These are phyloP conservation scores for Actinernus sp. DNA, from an alignment of 92 coral and sea anemone species.

Conservation along the genomic window DNA sequence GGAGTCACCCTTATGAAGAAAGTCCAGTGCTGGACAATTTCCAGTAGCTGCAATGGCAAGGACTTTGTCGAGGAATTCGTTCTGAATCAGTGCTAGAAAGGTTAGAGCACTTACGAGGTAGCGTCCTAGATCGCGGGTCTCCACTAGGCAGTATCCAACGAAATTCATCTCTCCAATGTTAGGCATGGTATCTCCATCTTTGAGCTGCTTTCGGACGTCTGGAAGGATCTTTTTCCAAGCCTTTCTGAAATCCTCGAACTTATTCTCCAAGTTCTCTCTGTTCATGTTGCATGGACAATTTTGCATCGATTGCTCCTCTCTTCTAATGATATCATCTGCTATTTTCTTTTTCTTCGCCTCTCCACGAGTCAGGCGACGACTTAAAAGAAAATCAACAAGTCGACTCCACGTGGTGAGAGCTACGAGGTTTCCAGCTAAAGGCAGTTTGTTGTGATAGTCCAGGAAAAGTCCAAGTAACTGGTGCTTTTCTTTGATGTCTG, in stretches of 20 bases:
- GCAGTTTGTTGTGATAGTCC: slow-evolving; percentile 61
- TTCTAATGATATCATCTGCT: slow-evolving; percentile 71
- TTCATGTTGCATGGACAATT: slow-evolving; percentile 8
- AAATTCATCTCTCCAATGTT: slow-evolving; percentile 68
- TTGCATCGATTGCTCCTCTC: slow-evolving; percentile 19
- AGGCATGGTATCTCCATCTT: too few species aligned
- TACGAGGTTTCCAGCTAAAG: slow-evolving; percentile 60
- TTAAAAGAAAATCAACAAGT: slow-evolving; percentile 56
- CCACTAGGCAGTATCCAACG: slow-evolving; percentile 84
- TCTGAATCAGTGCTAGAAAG: slow-evolving; percentile 77
- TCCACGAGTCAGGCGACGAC: slow-evolving; percentile 80
- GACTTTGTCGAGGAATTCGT: slow-evolving; percentile 73
- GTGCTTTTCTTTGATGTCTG: slow-evolving; percentile 51
- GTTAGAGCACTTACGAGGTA: slow-evolving; percentile 72
- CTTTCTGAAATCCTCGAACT: slow-evolving; percentile 66
- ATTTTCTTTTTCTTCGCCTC: slow-evolving; percentile 68
- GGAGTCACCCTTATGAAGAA: slow-evolving; percentile 58
- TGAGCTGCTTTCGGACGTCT: slow-evolving; percentile 34
- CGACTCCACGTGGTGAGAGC: slow-evolving; percentile 82
- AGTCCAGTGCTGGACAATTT: slow-evolving; percentile 74
- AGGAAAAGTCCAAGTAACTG: slow-evolving; percentile 85
- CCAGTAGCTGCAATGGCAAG: slow-evolving; percentile 72
- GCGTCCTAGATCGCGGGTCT: slow-evolving; percentile 66
- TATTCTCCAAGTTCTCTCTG: slow-evolving; percentile 40
- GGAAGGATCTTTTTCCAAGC: slow-evolving; percentile 87